phyloP scores from a whole-genome alignment of 2,797 vertebrate species.

The Sternotherus odoratus region DNA sequence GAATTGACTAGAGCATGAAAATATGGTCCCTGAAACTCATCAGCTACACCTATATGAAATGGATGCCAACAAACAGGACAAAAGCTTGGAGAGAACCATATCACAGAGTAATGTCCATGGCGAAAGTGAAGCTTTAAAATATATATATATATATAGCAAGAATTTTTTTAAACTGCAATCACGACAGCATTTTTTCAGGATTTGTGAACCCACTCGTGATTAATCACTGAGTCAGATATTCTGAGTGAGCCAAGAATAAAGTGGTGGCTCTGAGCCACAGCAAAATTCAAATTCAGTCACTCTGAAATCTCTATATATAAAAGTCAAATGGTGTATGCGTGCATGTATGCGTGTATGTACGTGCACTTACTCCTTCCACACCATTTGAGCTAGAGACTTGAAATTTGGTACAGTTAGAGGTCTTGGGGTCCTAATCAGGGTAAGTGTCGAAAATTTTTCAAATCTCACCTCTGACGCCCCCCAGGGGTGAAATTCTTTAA shows the following conservation, averaged over 20 bases:
- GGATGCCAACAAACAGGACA: not conserved
- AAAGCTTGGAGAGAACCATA: not conserved
- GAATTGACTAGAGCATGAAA: not conserved
- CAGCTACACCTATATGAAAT: not conserved
- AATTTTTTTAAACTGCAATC: not conserved
- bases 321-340: too few relatives aligned
- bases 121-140: not conserved
- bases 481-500: too few relatives aligned
- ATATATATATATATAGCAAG: not conserved
- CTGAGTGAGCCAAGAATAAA: not conserved
- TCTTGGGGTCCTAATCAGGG: too few relatives aligned
- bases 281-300: not conserved
- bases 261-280: not conserved
- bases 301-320: too few relatives aligned
- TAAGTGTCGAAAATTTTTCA: too few relatives aligned
- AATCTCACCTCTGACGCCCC: too few relatives aligned
- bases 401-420: too few relatives aligned
- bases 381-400: too few relatives aligned
- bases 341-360: too few relatives aligned
- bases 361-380: too few relatives aligned
- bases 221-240: not conserved
- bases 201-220: not conserved
- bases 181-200: not conserved
- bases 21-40: not conserved
- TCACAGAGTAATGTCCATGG: not conserved